Conservation (phyloP, 2,113 vertebrate species). For the Ochotona princeps region DNA sequence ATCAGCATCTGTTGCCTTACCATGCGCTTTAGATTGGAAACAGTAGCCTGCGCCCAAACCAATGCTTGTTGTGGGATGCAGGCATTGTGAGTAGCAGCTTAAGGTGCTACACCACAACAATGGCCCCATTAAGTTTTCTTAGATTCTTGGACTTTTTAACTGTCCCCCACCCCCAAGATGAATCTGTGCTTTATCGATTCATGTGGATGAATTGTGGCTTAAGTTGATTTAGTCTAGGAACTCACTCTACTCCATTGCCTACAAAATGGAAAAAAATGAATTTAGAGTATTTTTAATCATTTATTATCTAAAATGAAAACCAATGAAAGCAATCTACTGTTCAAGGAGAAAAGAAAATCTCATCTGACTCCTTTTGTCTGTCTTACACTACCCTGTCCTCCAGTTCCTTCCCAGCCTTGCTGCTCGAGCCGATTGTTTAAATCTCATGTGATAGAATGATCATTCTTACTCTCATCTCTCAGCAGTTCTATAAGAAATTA, state of each 20-base stretch:
- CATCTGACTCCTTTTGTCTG: neutral
- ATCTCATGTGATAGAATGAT: neutral
- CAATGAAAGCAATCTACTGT: neutral
- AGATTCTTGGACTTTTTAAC: too few species aligned
- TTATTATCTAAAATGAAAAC: neutral
- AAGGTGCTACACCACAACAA: too few species aligned
- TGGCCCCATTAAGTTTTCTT: too few species aligned
- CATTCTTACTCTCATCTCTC: neutral
- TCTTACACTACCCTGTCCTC: neutral
- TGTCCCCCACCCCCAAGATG: neutral
- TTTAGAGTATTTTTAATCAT: constrained; percentile 40
- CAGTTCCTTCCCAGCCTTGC: neutral
- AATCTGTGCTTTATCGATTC: constrained; percentile 40
- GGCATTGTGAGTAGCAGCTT: too few species aligned
- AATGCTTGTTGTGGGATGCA: too few species aligned
- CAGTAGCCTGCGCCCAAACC: too few species aligned
- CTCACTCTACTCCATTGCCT: neutral
- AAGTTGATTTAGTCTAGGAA: constrained; percentile 7
- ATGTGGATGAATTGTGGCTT: constrained; percentile 17
- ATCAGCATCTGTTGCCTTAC: too few species aligned
- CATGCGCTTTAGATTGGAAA: too few species aligned
- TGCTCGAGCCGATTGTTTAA: constrained; percentile 19
- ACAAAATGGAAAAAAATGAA: constrained; percentile 39
- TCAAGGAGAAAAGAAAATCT: constrained; percentile 4
- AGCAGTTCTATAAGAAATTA: neutral